Evolutionary conservation across 2,888 invertebrate genomes (phyloP).

Genomic region (Cantharis rustica): DNA sequence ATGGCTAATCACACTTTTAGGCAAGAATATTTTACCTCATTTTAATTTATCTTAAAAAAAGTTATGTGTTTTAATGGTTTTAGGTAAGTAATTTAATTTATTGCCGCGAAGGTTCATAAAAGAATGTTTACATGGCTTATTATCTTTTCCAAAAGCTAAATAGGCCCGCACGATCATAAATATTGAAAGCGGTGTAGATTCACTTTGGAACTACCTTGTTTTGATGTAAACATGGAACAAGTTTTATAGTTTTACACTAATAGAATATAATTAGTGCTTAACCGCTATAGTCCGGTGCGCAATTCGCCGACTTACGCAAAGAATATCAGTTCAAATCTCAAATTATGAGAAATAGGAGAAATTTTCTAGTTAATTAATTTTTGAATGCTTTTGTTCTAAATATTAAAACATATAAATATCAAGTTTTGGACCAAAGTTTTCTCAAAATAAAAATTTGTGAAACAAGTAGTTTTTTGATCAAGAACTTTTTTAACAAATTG

Average conservation of each 20-base stretch:
- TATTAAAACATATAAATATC: too few relatives aligned
- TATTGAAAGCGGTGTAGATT: not conserved
- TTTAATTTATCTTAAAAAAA: not conserved
- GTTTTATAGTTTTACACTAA: not conserved
- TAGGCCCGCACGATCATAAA: not conserved
- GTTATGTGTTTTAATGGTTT: not conserved
- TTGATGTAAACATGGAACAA: not conserved
- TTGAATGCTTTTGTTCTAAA: too few relatives aligned
- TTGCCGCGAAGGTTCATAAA: not conserved
- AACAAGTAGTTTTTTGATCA: too few relatives aligned
- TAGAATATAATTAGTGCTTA: not conserved
- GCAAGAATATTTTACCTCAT: not conserved
- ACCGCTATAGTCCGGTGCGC: not conserved
- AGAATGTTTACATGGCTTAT: not conserved
- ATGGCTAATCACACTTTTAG: slow-evolving; percentile 4
- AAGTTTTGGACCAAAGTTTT: too few relatives aligned
- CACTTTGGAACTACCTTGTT: not conserved
- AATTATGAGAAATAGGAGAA: not conserved
- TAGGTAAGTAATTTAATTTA: not conserved
- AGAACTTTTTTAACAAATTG: too few relatives aligned
- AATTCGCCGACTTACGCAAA: not conserved
- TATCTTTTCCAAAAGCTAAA: not conserved
- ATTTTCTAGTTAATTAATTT: too few relatives aligned
- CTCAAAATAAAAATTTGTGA: too few relatives aligned
- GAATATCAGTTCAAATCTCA: not conserved